Conservation (phyloP, 2,797 vertebrate genomes). For the Micromesistius poutassou region DNA sequence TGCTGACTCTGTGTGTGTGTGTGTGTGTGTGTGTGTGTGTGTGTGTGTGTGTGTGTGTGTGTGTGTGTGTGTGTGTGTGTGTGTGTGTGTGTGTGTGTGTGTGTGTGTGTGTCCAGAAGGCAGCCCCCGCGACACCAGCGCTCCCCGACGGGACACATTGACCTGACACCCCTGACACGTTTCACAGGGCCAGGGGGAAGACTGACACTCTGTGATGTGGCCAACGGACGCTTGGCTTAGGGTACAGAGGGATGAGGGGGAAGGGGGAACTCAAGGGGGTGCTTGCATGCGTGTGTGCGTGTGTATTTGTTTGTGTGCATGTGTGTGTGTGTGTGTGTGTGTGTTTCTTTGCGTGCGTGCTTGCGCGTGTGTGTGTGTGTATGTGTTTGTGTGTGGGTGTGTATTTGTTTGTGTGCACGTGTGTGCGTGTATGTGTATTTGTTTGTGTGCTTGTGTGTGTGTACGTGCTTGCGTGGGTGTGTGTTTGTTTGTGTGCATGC, state of each 20-base stretch:
- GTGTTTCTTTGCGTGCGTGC: no score
- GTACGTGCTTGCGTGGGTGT: neutral
- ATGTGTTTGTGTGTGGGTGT: neutral
- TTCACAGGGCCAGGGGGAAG: slow-evolving; percentile 35
- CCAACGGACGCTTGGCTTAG: neutral
- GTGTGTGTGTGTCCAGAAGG: neutral
- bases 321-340: neutral
- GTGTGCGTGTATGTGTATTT: neutral
- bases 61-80: neutral
- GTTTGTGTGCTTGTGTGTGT: neutral
- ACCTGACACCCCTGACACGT: slow-evolving; percentile 45
- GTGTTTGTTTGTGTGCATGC: neutral
- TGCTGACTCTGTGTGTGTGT: neutral
- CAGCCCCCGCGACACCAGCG: neutral
- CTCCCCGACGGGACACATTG: slow-evolving; percentile 31
- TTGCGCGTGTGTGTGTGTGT: no score
- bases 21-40: neutral
- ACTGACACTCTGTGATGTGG: neutral
- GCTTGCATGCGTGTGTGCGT: no score
- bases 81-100: neutral
- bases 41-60: neutral
- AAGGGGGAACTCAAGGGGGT: neutral
- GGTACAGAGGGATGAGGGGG: neutral
- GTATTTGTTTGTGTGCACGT: neutral
- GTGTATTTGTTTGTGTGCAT: neutral